phyloP scores from a whole-genome alignment of 2,113 vertebrate species.

The Indicator maculatus region DNA sequence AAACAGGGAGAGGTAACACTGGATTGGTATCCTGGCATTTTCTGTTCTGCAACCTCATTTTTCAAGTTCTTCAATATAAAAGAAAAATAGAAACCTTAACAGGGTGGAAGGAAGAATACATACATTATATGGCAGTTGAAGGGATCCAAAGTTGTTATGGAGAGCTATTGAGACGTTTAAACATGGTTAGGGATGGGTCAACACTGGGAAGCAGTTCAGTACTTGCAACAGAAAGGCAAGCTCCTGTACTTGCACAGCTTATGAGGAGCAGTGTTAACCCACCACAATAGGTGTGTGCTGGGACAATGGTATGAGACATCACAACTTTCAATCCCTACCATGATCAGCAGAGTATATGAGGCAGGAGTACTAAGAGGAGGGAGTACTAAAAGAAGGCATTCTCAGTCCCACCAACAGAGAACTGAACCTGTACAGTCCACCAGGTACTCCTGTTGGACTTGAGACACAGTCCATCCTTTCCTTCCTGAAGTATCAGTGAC shows the following conservation, averaged over 20 bases:
- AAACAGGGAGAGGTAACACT: not conserved
- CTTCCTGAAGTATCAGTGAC: not conserved
- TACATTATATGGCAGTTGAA: not conserved
- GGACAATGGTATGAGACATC: not conserved
- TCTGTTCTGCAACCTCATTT: not conserved
- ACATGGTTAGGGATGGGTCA: not conserved
- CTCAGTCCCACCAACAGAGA: not conserved
- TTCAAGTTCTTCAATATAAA: not conserved
- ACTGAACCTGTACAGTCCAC: not conserved
- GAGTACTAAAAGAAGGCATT: not conserved
- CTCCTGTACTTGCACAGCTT: not conserved
- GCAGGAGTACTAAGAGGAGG: not conserved
- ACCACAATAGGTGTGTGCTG: rapidly evolving
- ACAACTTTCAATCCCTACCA: not conserved
- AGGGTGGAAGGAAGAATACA: not conserved
- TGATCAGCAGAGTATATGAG: not conserved
- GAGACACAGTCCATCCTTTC: not conserved
- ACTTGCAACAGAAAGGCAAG: not conserved
- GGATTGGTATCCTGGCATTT: not conserved
- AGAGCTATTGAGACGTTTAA: not conserved
- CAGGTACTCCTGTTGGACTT: not conserved
- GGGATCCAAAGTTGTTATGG: not conserved
- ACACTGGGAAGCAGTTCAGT: not conserved
- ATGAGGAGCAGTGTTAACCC: not conserved
- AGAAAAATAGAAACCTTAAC: not conserved